Conservation (phyloP, 2,113 vertebrate genomes). For the Larimichthys polyactis region DNA sequence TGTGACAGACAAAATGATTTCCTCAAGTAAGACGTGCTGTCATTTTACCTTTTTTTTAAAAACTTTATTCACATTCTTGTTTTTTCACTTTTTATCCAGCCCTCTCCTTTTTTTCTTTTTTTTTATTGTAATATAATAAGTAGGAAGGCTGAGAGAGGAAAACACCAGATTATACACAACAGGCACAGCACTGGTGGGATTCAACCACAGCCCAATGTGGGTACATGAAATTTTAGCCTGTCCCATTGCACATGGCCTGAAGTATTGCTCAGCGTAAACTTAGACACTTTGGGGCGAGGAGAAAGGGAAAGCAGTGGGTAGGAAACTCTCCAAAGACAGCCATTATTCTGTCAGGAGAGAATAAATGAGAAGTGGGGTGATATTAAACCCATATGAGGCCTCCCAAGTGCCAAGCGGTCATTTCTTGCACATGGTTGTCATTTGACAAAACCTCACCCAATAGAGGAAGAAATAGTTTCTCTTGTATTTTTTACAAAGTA, state of each 20-base stretch:
- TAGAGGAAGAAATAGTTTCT: constrained; percentile 43
- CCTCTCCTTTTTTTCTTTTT: not conserved
- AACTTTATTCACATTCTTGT: not conserved
- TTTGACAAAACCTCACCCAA: constrained; percentile 60
- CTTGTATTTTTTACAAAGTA: constrained; percentile 42
- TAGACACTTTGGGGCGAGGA: constrained; percentile 66
- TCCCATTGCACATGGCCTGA: constrained; percentile 57
- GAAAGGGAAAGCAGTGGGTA: constrained; percentile 68
- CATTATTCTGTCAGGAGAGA: constrained; percentile 80
- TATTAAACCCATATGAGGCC: constrained; percentile 86
- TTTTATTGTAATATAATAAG: constrained; percentile 38
- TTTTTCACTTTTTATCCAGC: not conserved
- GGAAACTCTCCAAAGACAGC: constrained; percentile 73
- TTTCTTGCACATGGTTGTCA: constrained; percentile 68
- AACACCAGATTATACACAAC: constrained; percentile 46
- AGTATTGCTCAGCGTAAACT: constrained; percentile 60
- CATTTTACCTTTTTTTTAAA: constrained; percentile 16
- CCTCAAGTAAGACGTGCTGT: not conserved
- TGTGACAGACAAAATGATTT: constrained; percentile 5
- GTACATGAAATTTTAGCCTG: constrained; percentile 46
- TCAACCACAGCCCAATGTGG: constrained; percentile 71
- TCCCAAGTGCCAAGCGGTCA: constrained; percentile 70
- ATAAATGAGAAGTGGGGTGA: constrained; percentile 78
- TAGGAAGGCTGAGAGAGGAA: constrained; percentile 33
- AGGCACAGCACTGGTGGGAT: constrained; percentile 56